Conservation (phyloP, 2,888 invertebrate species). For the Acrobasis consociella region DNA sequence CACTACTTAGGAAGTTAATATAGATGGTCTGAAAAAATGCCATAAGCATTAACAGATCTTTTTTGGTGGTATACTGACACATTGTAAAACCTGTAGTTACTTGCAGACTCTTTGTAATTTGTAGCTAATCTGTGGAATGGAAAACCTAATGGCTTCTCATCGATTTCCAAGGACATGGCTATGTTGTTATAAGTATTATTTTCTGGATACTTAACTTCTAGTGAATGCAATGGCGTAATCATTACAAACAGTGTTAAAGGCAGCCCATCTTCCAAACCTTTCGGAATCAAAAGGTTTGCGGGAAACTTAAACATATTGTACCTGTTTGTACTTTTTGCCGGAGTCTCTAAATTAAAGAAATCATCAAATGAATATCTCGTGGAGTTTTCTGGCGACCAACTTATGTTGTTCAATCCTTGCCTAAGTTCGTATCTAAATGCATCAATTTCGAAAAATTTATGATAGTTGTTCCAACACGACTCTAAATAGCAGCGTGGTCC, state of each 20-base stretch:
- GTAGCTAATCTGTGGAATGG: constrained; percentile 64
- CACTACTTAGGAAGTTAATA: constrained; percentile 37
- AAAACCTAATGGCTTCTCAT: constrained; percentile 66
- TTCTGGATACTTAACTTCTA: constrained; percentile 37
- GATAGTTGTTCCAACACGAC: constrained; percentile 55
- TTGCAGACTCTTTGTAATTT: constrained; percentile 41
- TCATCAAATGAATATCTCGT: constrained; percentile 53
- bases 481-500: constrained; percentile 58
- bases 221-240: constrained; percentile 50
- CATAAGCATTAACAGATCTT: constrained; percentile 40
- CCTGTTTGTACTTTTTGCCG: constrained; percentile 39
- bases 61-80: constrained; percentile 60
- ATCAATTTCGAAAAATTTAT: constrained; percentile 64
- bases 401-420: constrained; percentile 55
- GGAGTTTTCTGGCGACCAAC: constrained; percentile 58
- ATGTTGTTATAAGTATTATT: constrained; percentile 25
- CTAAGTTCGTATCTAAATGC: constrained; percentile 48
- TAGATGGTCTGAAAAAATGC: constrained; percentile 58
- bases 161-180: constrained; percentile 39
- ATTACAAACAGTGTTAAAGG: constrained; percentile 68
- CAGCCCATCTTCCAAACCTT: constrained; percentile 59
- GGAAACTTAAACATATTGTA: constrained; percentile 68
- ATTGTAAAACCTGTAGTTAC: constrained; percentile 68
- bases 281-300: constrained; percentile 62
- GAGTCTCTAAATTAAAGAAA: constrained; percentile 49